Conservation (phyloP, 37 sponge, comb jelly and placozoan genomes). For the Amphimedon queenslandica region DNA sequence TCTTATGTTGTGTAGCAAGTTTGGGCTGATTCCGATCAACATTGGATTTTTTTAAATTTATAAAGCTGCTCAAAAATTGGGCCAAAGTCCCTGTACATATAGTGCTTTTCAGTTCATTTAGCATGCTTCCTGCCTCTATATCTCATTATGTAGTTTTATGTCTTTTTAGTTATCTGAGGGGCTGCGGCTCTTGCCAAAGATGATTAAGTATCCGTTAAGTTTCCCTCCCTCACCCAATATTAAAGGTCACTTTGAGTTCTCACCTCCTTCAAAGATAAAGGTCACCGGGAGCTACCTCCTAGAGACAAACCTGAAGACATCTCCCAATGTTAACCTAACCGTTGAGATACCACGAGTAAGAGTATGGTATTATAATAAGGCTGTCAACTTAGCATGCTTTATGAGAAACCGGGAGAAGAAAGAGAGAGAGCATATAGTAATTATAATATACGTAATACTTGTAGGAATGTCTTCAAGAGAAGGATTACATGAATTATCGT, state of each 20-base stretch:
- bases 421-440: not conserved
- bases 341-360: slow-evolving; percentile 74
- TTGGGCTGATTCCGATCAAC: too few relatives aligned
- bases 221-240: slow-evolving; percentile 6
- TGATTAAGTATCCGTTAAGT: slow-evolving; percentile 45
- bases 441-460: not conserved
- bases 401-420: not conserved
- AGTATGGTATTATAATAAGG: not conserved
- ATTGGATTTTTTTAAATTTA: too few relatives aligned
- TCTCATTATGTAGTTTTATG: not conserved
- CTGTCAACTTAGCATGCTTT: too few relatives aligned
- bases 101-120: too few relatives aligned
- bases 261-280: slow-evolving; percentile 65
- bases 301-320: slow-evolving; percentile 46
- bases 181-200: slow-evolving; percentile 18
- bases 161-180: slow-evolving; percentile 38
- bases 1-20: too few relatives aligned
- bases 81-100: too few relatives aligned
- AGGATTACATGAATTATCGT: slow-evolving; percentile 86
- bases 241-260: slow-evolving; percentile 64
- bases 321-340: slow-evolving; percentile 70
- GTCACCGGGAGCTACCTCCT: slow-evolving; percentile 85
- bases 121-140: not conserved
- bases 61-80: too few relatives aligned
- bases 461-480: slow-evolving; percentile 78